Evolutionary conservation across 1,140 invertebrate species (phyloP).

Genomic region (Trichomalopsis sarcophagae): DNA sequence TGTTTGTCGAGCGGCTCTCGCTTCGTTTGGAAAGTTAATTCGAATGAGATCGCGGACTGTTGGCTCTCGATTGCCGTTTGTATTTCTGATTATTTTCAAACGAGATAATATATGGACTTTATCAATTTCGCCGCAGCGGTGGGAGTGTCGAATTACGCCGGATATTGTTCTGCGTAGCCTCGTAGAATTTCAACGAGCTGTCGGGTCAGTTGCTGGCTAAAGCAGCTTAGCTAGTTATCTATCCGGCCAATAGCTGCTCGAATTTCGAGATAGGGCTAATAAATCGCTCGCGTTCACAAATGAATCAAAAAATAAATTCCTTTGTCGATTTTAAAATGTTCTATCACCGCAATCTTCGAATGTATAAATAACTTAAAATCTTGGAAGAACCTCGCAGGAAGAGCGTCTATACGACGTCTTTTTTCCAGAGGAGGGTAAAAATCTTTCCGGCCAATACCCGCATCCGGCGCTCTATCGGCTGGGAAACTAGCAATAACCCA

Average conservation of each 20-base stretch:
- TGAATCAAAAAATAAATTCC: too few species aligned
- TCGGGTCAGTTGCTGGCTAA: conserved; percentile 29
- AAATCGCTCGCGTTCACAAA: too few species aligned
- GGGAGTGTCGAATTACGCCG: neutral
- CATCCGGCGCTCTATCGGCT: conserved; percentile 53
- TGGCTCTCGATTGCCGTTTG: neutral
- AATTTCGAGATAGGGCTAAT: conserved; percentile 12
- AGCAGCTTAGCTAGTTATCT: conserved; percentile 39
- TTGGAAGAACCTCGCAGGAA: neutral
- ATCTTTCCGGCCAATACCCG: conserved; percentile 45
- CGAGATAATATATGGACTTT: neutral
- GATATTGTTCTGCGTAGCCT: neutral
- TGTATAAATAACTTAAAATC: conserved; percentile 22
- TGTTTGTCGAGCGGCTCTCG: neutral
- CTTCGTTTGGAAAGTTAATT: neutral
- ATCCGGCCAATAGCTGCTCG: conserved; percentile 34
- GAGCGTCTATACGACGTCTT: too few species aligned
- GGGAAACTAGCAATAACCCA: conserved; percentile 58
- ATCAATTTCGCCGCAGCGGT: too few species aligned
- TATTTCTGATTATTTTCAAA: neutral
- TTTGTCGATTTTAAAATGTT: too few species aligned
- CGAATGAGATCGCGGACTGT: neutral
- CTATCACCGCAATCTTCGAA: too few species aligned
- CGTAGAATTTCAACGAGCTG: conserved; percentile 36
- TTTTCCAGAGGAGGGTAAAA: conserved; percentile 3